These are phyloP conservation scores for Tortrix viridana DNA, from an alignment of 2,888 invertebrate genomes.

Conservation along the genomic window DNA sequence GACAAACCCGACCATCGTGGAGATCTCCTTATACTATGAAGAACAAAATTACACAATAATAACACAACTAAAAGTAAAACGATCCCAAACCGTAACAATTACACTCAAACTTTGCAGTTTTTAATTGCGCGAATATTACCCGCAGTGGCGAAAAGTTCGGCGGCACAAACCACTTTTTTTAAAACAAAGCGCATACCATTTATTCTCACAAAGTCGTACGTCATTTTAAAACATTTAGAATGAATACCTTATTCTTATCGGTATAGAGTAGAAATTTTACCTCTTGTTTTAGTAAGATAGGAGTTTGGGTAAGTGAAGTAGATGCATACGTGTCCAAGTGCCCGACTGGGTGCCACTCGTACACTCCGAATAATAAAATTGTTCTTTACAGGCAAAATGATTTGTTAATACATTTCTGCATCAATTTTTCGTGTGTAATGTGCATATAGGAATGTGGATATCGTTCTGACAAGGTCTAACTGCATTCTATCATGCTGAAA, in stretches of 20 bases:
- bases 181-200: constrained; percentile 26
- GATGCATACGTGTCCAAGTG: constrained; percentile 40
- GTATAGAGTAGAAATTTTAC: too few relatives aligned
- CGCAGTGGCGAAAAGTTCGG: constrained; percentile 29
- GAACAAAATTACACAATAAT: not conserved
- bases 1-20: too few relatives aligned
- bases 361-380: constrained; percentile 37
- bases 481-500: too few relatives aligned
- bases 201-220: not conserved
- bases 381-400: constrained; percentile 33
- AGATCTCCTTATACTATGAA: too few relatives aligned
- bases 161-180: constrained; percentile 27
- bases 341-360: constrained; percentile 9
- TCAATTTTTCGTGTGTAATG: not conserved
- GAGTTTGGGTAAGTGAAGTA: too few relatives aligned
- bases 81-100: constrained; percentile 21
- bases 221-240: too few relatives aligned
- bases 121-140: constrained; percentile 38
- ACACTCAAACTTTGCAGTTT: constrained; percentile 20
- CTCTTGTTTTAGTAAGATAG: too few relatives aligned
- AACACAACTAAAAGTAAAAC: not conserved
- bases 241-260: too few relatives aligned
- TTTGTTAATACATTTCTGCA: constrained; percentile 27
- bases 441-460: not conserved
- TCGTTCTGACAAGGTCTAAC: too few relatives aligned